Base-by-base conservation (phyloP, 2,888 invertebrate genomes). In the Synergus umbraculus region DNA sequence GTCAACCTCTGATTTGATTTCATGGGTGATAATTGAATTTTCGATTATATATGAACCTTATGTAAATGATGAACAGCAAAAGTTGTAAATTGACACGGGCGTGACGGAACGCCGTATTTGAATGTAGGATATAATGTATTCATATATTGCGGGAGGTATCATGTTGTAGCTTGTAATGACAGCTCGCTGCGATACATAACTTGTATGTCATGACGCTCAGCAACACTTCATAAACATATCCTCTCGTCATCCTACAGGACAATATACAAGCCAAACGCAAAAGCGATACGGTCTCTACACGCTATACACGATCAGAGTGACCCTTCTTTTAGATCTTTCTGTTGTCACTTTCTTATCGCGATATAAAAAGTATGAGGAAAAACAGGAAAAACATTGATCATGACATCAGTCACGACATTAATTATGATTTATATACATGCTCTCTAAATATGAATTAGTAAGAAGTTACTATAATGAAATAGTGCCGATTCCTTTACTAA, bases 151-250 rank as follows among this genome's bases (percentile, higher is more conserved):
- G 78, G 79, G 80, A 86, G 83, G 83, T 85, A 84, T 86, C 84
- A 76, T 85, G 83, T 85, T 81, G 83, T 83, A 77, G 81, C 84
- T 85, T 85, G 86, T 84, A 86, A 86, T 83, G 85, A 86, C 84
- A 82, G 81, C 77, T 73, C 77, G 82, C 77, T 76, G 79, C 81
- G 76, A 80, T 83, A 83, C 29, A 29, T 82, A 78, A 84, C 84
- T 83, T 83, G 84, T 85, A 83, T 49, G 77, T 81, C 83, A 82
- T 85, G 84, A 83, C 85, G 82, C 85, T 82, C 85, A 87, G 84
- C 86, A 85, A 88, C 88, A 86, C 88, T 87, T 87, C 85, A 86
- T 85, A 86, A 87, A 86, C 87, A 88, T 85, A 85, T 86, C 82
- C 83, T 85, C 85, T 84, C 81, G 87, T 88, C 87, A 85, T 85